phyloP scores from a whole-genome alignment of 2,797 vertebrate species.

The Trichosurus vulpecula region DNA sequence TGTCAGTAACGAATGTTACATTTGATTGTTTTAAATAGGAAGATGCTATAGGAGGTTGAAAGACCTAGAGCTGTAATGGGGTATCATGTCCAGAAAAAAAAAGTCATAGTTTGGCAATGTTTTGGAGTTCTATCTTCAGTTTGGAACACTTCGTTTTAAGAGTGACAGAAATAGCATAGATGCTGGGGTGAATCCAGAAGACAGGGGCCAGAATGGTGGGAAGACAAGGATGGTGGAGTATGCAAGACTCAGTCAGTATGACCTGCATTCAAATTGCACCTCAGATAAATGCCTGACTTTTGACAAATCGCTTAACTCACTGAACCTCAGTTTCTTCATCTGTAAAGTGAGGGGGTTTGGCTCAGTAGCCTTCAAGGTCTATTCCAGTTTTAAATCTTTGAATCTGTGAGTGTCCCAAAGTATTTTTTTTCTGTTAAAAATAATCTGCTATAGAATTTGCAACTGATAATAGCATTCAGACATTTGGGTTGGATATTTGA shows the following conservation, averaged over 20 bases:
- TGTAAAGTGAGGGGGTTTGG: neutral
- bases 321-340: neutral
- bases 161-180: neutral
- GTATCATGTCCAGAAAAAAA: neutral
- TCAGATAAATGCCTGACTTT: neutral
- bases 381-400: neutral
- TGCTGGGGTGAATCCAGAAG: neutral
- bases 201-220: neutral
- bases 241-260: neutral
- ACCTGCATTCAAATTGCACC: neutral
- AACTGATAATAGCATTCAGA: neutral
- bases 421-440: neutral
- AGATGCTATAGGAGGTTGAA: neutral
- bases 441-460: neutral
- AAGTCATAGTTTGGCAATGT: neutral
- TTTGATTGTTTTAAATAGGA: neutral
- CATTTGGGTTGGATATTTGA: neutral
- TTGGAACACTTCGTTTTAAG: neutral
- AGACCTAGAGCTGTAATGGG: neutral
- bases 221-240: neutral
- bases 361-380: neutral
- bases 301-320: neutral
- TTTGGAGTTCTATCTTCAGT: neutral
- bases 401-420: neutral
- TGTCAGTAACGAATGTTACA: neutral